A percentile compares a stretch with the other conserved stretches of the same genome.
phyloP scores from a whole-genome alignment of 1,140 invertebrate species.

The Apis florea region DNA sequence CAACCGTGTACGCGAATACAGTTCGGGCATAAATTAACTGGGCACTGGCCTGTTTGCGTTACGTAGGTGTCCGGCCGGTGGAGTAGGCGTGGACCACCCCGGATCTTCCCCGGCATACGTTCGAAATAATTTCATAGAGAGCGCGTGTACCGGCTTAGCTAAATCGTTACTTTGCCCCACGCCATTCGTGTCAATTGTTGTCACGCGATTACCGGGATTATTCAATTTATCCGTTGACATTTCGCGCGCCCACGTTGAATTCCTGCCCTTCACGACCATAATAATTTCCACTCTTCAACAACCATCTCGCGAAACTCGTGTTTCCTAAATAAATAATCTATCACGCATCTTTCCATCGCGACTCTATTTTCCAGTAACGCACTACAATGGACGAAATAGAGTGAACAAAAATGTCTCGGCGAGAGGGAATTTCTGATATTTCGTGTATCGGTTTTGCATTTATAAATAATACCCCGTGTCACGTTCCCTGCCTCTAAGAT shows the following conservation, averaged over 20 bases:
- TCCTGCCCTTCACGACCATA: background rate
- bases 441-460: no score
- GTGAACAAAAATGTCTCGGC: no score
- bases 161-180: conserved; percentile 28
- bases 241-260: background rate
- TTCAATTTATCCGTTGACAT: conserved; percentile 29
- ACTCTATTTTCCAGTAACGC: no score
- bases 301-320: no score
- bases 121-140: conserved; percentile 41
- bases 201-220: conserved; percentile 18
- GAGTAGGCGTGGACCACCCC: background rate
- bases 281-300: background rate
- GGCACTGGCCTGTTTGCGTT: conserved; percentile 28
- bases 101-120: conserved; percentile 1
- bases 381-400: no score
- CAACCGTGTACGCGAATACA: conserved; percentile 56
- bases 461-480: no score
- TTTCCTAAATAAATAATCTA: no score
- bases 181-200: conserved; percentile 31
- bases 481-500: no score
- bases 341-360: no score
- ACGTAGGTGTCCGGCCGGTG: background rate
- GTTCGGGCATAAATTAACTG: conserved; percentile 69
- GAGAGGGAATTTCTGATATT: no score
- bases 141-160: background rate